Percentiles rank a stretch among this genome's conserved stretches.
Conservation (phyloP, 2,113 vertebrate species). For the Anoura caudifer region DNA sequence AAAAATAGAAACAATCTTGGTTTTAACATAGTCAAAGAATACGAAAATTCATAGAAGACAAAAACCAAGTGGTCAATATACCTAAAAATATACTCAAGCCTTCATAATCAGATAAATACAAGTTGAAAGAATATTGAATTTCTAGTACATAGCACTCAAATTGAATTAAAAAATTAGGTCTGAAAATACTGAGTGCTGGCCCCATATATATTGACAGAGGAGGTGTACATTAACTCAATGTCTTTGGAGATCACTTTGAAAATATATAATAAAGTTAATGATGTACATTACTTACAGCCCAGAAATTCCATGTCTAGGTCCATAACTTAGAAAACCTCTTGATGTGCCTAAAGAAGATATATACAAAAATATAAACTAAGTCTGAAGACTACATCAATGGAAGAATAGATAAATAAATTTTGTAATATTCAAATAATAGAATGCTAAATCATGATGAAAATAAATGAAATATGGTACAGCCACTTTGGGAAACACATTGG, state of each 20-base stretch:
- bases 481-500: not conserved
- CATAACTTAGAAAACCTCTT: not conserved
- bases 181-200: not conserved
- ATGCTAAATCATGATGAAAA: not conserved
- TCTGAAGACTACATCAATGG: not conserved
- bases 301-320: not conserved
- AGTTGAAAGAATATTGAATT: not conserved
- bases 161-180: not conserved
- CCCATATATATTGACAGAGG: not conserved
- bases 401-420: not conserved
- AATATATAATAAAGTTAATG: not conserved
- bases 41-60: not conserved
- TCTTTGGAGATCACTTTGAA: not conserved
- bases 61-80: not conserved
- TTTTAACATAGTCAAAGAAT: not conserved
- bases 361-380: not conserved
- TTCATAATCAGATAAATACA: not conserved
- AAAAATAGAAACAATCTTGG: not conserved
- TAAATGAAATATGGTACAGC: not conserved
- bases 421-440: not conserved
- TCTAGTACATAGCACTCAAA: not conserved
- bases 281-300: not conserved
- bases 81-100: not conserved
- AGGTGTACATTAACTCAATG: not conserved
- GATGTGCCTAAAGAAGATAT: not conserved